Base-by-base conservation (phyloP, 2,797 vertebrate genomes). In the Orientallactaga sibirica region DNA sequence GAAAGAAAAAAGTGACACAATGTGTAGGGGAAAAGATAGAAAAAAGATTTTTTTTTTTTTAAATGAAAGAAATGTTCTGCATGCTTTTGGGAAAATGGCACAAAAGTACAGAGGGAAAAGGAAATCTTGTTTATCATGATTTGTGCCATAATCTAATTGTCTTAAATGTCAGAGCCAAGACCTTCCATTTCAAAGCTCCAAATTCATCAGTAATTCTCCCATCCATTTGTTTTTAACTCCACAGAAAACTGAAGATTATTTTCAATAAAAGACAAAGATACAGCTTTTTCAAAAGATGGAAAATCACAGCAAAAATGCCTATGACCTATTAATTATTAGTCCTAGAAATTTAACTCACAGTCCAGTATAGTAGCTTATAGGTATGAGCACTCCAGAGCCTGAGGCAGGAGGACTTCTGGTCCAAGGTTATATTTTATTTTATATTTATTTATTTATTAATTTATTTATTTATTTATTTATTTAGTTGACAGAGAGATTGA, bases 121-220 rank as follows among this genome's bases (percentile, higher is more conserved):
- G 58, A 95, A 48, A 48, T 16, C 27, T n/a, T 3, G n/a, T 71
- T 85, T 66, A 62, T 37, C 66, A 86, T 92, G 70, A 92, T 5
- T 9, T 22, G n/a, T 18, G 43, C 55, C 24, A 58, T 80, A 74
- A 94, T 90, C 80, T 67, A 86, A 86, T 77, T 88, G 70, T 77
- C 84, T 78, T 79, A 96, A 95, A 95, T 91, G 87, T 93, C 83
- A 96, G 61, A 93, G 67, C 73, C 83, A 84, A 94, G 76, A 73
- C n/a, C 15, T 95, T 77, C 79, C 80, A 81, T 92, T 94, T 92
- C 77, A 70, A 93, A 90, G 74, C 55, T 70, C 61, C 20, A 19
- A 64, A 67, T 76, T 93, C 61, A 93, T 73, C 67, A 64, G 58
- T 41, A 92, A 76, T 87, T 93, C 52, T 78, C 43, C 16, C 52